Evolutionary conservation across 2,888 invertebrate genomes (phyloP), one percentile per base, ranked within the genome.

Genomic region (Dicranocentrus wangi): DNA sequence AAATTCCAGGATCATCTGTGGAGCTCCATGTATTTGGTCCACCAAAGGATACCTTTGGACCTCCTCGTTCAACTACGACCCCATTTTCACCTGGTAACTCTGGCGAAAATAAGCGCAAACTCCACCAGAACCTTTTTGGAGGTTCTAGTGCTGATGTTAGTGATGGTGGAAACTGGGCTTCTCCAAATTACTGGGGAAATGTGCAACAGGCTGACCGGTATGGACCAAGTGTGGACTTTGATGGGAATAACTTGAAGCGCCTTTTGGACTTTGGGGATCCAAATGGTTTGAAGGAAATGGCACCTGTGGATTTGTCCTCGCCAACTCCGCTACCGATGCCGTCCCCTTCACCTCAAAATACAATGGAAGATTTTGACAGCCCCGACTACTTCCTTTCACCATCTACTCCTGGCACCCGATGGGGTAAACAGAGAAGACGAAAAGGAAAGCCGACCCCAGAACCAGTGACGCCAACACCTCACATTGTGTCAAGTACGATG

Each of bases 221-320:
- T 42, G 81, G 83, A 1, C 84, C 84, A 0, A 73, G 55, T 53
- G 60, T 78, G 0, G 83, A 85, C 27, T 85, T 85, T 82, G 84
- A 80, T 0, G 19, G 28, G 13, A 71, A 65, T n/a, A 60, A 70
- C 51, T 55, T 71, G 55, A 79, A 60, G 15, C 63, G 58, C 21
- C 23, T 73, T 7, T 15, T 51, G 13, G 27, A 51, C 1, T 61
- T 63, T 61, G 68, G 53, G 17, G 55, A 42, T 80, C 51, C 66
- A 15, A 79, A 73, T 61, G 73, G 80, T 21, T 51, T 73, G 19
- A 79, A 72, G 25, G 79, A 72, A 66, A 79, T 79, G 65, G 8
- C 10, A 0, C 71, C 79, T 19, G 66, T 28, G 13, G 79, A 82
- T 25, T 73, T 78, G 19, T 69, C 71, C 0, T 66, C 66, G n/a